These are phyloP conservation scores for Hemitrygon akajei DNA, from an alignment of 2,797 vertebrate genomes.

Conservation along the genomic window DNA sequence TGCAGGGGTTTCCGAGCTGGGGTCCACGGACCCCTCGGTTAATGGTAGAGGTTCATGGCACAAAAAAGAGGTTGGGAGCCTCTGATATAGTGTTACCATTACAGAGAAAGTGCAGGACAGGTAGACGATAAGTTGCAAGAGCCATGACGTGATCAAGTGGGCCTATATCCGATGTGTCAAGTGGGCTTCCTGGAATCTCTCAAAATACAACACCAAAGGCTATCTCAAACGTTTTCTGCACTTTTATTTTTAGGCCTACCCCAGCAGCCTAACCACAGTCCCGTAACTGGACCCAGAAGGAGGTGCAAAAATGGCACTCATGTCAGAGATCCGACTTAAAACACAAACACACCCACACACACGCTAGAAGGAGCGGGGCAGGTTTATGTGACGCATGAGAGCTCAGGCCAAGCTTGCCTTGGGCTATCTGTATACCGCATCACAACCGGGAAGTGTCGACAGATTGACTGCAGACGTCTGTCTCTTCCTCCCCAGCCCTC, in stretches of 20 bases:
- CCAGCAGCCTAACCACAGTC: not conserved
- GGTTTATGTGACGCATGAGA: not conserved
- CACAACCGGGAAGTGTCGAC: not conserved
- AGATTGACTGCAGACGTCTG: not conserved
- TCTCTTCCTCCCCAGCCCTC: not conserved
- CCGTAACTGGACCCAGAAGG: not conserved
- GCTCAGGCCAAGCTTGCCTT: not conserved
- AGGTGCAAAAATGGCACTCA: no score
- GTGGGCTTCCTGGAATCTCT: no score
- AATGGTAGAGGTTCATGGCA: no score
- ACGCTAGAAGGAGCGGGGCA: not conserved
- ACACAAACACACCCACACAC: not conserved
- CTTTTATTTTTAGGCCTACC: not conserved
- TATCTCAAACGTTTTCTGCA: not conserved
- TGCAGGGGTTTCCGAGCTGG: no score
- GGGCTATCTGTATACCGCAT: not conserved
- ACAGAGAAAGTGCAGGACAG: no score
- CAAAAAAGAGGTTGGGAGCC: no score
- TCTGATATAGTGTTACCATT: no score
- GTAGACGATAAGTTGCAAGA: no score
- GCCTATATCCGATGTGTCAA: no score
- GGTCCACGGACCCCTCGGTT: no score
- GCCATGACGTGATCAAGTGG: no score
- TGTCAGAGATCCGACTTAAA: no score
- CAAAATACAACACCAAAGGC: not conserved